A percentile compares a stretch with the other conserved stretches of the same genome.
Evolutionary conservation across 2,113 vertebrate species (phyloP).

Genomic region (Egretta garzetta): DNA sequence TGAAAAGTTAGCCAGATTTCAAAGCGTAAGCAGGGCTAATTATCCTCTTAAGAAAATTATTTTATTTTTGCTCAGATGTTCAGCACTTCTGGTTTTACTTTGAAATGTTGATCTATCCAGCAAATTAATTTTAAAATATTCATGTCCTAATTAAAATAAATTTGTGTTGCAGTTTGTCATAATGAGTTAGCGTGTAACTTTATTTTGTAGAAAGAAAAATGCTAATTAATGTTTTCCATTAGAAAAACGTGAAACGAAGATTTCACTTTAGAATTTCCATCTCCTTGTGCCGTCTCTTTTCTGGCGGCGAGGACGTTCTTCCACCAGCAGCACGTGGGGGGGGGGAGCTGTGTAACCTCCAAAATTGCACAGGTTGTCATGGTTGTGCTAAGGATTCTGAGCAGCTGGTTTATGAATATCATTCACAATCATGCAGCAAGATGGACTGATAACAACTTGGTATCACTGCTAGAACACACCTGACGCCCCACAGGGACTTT

Average conservation of each 20-base stretch:
- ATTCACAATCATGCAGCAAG: neutral
- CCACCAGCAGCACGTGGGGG: neutral
- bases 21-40: slow-evolving; percentile 55
- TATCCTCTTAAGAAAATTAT: slow-evolving; percentile 61
- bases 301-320: neutral
- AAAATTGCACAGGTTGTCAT: neutral
- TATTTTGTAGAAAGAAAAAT: slow-evolving; percentile 48
- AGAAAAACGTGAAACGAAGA: neutral
- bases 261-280: neutral
- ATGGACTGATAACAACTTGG: slow-evolving; percentile 4
- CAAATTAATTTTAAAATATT: slow-evolving; percentile 75
- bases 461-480: neutral
- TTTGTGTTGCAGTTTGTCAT: slow-evolving; percentile 68
- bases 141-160: slow-evolving; percentile 75
- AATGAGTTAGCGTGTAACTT: slow-evolving; percentile 57
- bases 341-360: neutral
- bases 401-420: neutral
- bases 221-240: slow-evolving; percentile 57
- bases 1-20: slow-evolving; percentile 59
- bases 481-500: slow-evolving; percentile 12
- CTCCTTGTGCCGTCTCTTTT: neutral
- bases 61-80: slow-evolving; percentile 70
- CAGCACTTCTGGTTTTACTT: slow-evolving; percentile 69
- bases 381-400: neutral
- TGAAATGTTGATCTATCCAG: slow-evolving; percentile 70